Base-by-base conservation (phyloP, 2,888 invertebrate species). In the Lithophane leautieri region DNA sequence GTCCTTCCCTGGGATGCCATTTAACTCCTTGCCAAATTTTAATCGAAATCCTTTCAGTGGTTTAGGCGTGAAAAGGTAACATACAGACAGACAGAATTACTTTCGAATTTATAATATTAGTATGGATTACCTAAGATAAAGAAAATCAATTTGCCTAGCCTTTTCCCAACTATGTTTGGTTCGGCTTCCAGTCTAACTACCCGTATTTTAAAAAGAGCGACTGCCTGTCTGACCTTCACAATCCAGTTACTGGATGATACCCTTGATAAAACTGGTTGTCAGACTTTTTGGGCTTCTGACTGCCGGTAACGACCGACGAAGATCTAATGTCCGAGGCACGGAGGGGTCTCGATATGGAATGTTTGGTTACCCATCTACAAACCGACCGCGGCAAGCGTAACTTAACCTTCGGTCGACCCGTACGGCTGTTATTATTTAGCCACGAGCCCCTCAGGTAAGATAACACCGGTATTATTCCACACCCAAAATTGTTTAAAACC, bases 401-500 rank as follows among this genome's bases (percentile, higher is more conserved):
- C 19, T 9, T 14, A 19, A 28, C 65, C 22, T 28, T 47, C 22
- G 4, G 22, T 28, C 2, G 12, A 65, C 8, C 25, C 11, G 1
- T 0, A 9, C 0, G 9, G 25, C 0, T 12, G 25, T 25, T 66
- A 14, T 14, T 14, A 66, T 47, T 65, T 28, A 65, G 2, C 47
- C 0, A 50, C 14, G 14, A 66, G 8, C 2, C 47, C 4, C 22
- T 22, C 28, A 14, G 9, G 14, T 47, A 22, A 50, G 28, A 76
- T 76, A 66, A 42, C 65, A 56, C n/a, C n/a, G 3, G 22, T 47
- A 54, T 54, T 56, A 70, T 66, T 34, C 2, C 28, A 40, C 22
- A 52, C 28, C 47, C 28, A 54, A 63, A 70, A 58, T 44, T 63
- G 28, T 74, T 50, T 52, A 34, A 78, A 66, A 50, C 47, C 40